Percentiles rank a stretch among this genome's conserved stretches.
phyloP scores from a whole-genome alignment of 1,140 invertebrate species.

The Brachionus manjavacas region DNA sequence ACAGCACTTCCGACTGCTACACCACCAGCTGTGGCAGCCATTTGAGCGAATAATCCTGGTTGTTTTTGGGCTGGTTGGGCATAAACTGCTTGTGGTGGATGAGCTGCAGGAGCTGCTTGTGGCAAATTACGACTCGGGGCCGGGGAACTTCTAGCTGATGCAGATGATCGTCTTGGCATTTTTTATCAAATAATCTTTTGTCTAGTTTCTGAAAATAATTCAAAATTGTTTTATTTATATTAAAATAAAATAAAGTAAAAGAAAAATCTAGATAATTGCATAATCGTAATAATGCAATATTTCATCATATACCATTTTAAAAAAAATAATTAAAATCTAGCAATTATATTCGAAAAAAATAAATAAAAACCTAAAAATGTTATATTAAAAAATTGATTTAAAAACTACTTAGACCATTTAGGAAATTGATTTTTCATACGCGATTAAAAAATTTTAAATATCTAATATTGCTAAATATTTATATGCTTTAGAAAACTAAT shows the following conservation, averaged over 20 bases:
- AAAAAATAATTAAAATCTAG: too few species aligned
- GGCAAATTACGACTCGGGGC: conserved; percentile 35
- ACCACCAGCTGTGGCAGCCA: conserved; percentile 75
- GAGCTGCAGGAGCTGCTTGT: not conserved
- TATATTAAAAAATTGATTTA: too few species aligned
- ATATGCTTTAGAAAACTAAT: too few species aligned
- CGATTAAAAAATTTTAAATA: too few species aligned
- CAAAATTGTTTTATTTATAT: not conserved
- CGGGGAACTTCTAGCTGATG: conserved; percentile 36
- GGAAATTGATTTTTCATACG: too few species aligned
- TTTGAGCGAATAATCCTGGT: conserved; percentile 45
- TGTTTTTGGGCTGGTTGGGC: not conserved
- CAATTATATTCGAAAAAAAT: too few species aligned
- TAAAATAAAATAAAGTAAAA: not conserved
- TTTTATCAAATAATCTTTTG: not conserved
- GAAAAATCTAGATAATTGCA: conserved; percentile 25
- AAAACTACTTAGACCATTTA: too few species aligned
- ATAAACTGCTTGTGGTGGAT: not conserved
- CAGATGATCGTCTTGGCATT: conserved; percentile 42
- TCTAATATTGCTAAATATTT: too few species aligned
- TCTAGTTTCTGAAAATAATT: not conserved
- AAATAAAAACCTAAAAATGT: too few species aligned
- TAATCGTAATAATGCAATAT: conserved; percentile 15
- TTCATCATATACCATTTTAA: not conserved
- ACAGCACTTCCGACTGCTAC: conserved; percentile 80